A percentile compares a stretch with the other conserved stretches of the same genome.
Evolutionary conservation across 1,140 invertebrate genomes (phyloP).

Genomic region (Macrobrachium nipponense): DNA sequence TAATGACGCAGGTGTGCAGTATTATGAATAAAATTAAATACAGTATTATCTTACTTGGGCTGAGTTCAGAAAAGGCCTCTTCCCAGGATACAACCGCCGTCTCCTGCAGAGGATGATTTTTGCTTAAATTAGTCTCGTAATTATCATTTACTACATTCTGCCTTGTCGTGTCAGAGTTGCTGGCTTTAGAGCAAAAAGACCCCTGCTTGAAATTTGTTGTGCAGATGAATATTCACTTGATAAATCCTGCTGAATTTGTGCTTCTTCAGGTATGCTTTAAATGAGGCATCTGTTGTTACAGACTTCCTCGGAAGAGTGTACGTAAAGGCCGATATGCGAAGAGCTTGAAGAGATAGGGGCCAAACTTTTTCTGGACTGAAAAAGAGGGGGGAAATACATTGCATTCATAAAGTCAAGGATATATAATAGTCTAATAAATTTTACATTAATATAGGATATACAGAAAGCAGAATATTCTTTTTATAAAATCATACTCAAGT

Average conservation of each 20-base stretch:
- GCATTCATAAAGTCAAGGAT: neutral
- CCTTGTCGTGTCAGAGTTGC: too few relatives aligned
- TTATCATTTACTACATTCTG: neutral
- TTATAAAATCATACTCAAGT: too few relatives aligned
- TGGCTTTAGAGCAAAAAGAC: too few relatives aligned
- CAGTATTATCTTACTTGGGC: slow-evolving; percentile 39
- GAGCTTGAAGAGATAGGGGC: slow-evolving; percentile 78
- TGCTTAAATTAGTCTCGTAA: neutral
- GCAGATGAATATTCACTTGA: too few relatives aligned
- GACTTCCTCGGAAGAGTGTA: slow-evolving; percentile 65
- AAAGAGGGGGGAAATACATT: neutral
- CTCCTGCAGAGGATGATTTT: neutral
- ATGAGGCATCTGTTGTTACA: slow-evolving; percentile 52
- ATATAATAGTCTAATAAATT: neutral
- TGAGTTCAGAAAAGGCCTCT: slow-evolving; percentile 38
- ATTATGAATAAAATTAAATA: neutral
- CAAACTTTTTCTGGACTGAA: slow-evolving; percentile 58
- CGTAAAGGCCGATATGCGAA: slow-evolving; percentile 68
- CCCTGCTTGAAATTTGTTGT: too few relatives aligned
- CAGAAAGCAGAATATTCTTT: too few relatives aligned
- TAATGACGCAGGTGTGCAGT: neutral
- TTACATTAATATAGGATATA: too few relatives aligned
- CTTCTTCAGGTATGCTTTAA: slow-evolving; percentile 51
- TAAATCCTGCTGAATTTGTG: neutral
- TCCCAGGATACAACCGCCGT: slow-evolving; percentile 31